Percentiles rank a stretch among this genome's conserved stretches.
Conservation (phyloP, 1,140 invertebrate species). For the Drosophila orena region DNA sequence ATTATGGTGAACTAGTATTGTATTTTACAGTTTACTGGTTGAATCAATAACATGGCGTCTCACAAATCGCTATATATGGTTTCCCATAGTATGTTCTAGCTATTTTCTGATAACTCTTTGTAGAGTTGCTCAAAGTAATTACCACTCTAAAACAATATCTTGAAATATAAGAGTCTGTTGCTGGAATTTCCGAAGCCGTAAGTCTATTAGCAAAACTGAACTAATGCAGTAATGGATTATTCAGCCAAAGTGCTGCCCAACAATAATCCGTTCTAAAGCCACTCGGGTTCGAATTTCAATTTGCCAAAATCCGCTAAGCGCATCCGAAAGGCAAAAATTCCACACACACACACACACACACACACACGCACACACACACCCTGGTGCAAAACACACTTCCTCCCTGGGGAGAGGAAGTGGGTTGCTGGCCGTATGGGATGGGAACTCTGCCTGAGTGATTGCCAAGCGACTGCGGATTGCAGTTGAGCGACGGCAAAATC, state of each 20-base stretch:
- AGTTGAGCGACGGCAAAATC: constrained; percentile 75
- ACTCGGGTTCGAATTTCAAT: constrained; percentile 57
- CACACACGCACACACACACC: constrained; percentile 7
- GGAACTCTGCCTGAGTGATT: constrained; percentile 64
- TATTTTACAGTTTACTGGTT: background rate
- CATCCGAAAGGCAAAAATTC: constrained; percentile 47
- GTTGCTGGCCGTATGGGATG: background rate
- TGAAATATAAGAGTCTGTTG: no score
- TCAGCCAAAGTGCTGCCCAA: constrained; percentile 15
- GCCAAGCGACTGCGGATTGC: constrained; percentile 50
- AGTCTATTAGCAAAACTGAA: constrained; percentile 24
- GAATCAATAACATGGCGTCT: background rate
- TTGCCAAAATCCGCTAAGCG: constrained; percentile 60
- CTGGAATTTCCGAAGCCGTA: background rate
- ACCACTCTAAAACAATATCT: no score
- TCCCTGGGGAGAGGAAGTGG: background rate
- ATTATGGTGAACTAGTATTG: background rate
- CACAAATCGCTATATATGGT: no score
- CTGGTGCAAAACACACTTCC: constrained; percentile 10
- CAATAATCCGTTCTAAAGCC: constrained; percentile 31
- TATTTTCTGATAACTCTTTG: no score
- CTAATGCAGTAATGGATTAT: constrained; percentile 39
- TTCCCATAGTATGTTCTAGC: no score
- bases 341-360: constrained; percentile 8
- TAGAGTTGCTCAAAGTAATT: no score